Conservation (phyloP, 2,888 invertebrate species). For the Mythimna albipuncta region DNA sequence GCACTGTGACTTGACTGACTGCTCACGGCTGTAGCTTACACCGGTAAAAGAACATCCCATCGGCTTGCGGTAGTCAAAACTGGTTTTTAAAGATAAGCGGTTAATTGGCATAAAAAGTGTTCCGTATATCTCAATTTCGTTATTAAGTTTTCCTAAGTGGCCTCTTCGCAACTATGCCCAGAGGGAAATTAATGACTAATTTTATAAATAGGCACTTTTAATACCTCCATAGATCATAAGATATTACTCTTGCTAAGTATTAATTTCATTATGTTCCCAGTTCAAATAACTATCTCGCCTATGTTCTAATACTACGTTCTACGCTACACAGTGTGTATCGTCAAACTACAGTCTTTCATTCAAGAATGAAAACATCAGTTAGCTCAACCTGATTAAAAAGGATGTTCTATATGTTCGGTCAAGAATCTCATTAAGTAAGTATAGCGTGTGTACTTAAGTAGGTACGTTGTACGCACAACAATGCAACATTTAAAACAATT, state of each 20-base stretch:
- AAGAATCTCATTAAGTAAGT: slow-evolving; percentile 43
- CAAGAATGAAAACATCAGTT: slow-evolving; percentile 12
- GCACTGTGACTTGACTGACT: slow-evolving; percentile 18
- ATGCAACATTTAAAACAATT: slow-evolving; percentile 65
- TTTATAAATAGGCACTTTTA: not conserved
- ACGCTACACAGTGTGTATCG: not conserved
- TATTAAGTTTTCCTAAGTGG: not conserved
- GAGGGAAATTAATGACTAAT: not conserved
- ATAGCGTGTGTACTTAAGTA: slow-evolving; percentile 3
- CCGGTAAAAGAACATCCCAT: slow-evolving; percentile 44
- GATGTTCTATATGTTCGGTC: slow-evolving; percentile 23
- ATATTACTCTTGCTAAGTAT: too few relatives aligned
- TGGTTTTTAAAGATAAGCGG: slow-evolving; percentile 37
- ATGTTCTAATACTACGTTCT: not conserved
- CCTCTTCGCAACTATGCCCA: not conserved
- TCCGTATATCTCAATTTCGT: slow-evolving; percentile 20
- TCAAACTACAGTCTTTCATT: not conserved
- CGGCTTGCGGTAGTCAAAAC: slow-evolving; percentile 34
- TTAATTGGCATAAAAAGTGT: slow-evolving; percentile 40
- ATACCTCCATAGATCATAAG: not conserved
- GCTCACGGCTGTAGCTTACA: slow-evolving; percentile 17
- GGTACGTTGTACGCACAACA: slow-evolving; percentile 52
- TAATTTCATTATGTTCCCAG: not conserved
- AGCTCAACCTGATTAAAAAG: slow-evolving; percentile 14
- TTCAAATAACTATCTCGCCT: not conserved